Evolutionary conservation across 2,888 invertebrate species (phyloP).

Genomic region (Perizoma flavofasciatum): DNA sequence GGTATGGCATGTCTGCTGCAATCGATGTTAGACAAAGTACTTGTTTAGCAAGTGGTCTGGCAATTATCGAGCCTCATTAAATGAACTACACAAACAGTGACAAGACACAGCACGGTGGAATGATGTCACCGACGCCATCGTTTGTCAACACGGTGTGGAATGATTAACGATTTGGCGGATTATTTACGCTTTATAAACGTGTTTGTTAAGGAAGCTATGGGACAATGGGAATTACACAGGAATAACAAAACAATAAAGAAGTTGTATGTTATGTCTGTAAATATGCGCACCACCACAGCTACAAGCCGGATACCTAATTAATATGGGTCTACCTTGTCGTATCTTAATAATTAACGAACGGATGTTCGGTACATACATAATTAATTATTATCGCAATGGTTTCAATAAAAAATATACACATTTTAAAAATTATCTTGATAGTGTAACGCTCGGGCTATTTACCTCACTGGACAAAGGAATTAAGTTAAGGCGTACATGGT

Average conservation of each 20-base stretch:
- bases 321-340: not conserved
- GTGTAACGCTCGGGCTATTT: constrained; percentile 20
- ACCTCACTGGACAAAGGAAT: constrained; percentile 26
- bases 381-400: no score
- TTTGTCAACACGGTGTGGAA: constrained; percentile 51
- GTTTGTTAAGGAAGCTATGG: constrained; percentile 24
- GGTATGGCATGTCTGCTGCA: no score
- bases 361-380: no score
- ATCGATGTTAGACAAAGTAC: not conserved
- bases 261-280: not conserved
- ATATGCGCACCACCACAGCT: not conserved
- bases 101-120: constrained; percentile 41
- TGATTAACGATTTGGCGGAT: constrained; percentile 42
- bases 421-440: no score
- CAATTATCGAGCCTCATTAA: constrained; percentile 51
- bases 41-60: constrained; percentile 44
- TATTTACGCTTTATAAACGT: constrained; percentile 34
- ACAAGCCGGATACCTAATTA: not conserved
- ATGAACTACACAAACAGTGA: constrained; percentile 56
- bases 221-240: constrained; percentile 2
- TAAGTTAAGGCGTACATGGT: constrained; percentile 20
- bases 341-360: not conserved
- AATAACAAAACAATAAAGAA: constrained; percentile 3
- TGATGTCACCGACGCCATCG: constrained; percentile 62
- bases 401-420: no score